phyloP scores from a whole-genome alignment of 2,113 vertebrate genomes.

The Channa maculata region DNA sequence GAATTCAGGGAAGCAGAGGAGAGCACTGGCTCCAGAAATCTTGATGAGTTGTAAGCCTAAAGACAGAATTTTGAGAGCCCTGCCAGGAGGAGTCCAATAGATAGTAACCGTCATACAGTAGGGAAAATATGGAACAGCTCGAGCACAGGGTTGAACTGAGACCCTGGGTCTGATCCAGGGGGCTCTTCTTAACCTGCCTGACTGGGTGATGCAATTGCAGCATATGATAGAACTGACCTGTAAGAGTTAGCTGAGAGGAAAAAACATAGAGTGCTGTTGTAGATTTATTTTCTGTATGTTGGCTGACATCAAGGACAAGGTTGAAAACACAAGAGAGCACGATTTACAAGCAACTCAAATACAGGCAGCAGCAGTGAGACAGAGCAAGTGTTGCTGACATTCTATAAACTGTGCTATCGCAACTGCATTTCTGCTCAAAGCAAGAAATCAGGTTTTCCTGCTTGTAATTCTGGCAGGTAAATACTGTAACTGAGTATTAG shows the following conservation, averaged over 20 bases:
- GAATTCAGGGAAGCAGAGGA: conserved; percentile 27
- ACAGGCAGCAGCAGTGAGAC: not conserved
- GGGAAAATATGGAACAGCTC: conserved; percentile 32
- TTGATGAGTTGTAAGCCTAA: conserved; percentile 53
- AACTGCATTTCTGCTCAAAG: conserved; percentile 14
- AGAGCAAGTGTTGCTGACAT: too few species aligned
- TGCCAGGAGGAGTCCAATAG: conserved; percentile 33
- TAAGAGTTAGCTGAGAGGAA: not conserved
- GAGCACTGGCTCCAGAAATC: conserved; percentile 41
- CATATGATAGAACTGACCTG: conserved; percentile 11
- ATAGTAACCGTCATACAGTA: conserved; percentile 16
- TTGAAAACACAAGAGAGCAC: conserved; percentile 15
- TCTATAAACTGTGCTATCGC: not conserved
- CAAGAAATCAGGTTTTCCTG: conserved; percentile 13
- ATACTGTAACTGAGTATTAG: not conserved
- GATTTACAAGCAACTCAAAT: not conserved
- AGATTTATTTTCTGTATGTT: conserved; percentile 20
- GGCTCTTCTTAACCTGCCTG: conserved; percentile 10
- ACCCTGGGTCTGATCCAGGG: conserved; percentile 22
- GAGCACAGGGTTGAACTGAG: conserved; percentile 10
- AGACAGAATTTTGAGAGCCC: conserved; percentile 22
- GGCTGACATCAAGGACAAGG: not conserved
- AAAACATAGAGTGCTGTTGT: not conserved
- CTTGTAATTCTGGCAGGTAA: conserved; percentile 6
- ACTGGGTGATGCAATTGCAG: conserved; percentile 15